Evolutionary conservation across 2,797 vertebrate species (phyloP).

Genomic region (Trichosurus vulpecula): DNA sequence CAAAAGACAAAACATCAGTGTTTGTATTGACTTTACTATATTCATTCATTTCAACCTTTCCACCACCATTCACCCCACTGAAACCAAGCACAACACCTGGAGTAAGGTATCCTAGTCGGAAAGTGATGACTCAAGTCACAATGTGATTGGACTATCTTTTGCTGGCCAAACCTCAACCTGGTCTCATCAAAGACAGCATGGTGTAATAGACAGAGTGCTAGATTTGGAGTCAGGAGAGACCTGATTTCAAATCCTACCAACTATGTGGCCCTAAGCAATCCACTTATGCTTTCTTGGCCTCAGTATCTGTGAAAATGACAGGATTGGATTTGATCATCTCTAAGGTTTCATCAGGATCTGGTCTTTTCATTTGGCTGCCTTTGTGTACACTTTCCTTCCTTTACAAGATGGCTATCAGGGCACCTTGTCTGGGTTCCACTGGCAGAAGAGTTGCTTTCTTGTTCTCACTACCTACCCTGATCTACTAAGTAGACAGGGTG

Average conservation of each 20-base stretch:
- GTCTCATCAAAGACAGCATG: not conserved
- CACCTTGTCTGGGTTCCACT: not conserved
- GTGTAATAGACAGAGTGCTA: not conserved
- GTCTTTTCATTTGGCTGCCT: not conserved
- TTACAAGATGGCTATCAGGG: not conserved
- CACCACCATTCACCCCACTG: conserved; percentile 40
- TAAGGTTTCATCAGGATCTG: not conserved
- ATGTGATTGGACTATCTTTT: conserved; percentile 18
- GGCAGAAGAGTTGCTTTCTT: not conserved
- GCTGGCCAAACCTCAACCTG: not conserved
- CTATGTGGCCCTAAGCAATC: not conserved
- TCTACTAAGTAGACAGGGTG: not conserved
- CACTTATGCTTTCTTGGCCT: not conserved
- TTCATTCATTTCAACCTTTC: conserved; percentile 65
- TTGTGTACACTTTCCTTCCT: not conserved
- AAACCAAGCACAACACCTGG: conserved; percentile 31
- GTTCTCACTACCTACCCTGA: not conserved
- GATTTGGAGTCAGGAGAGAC: not conserved
- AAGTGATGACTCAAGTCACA: not conserved
- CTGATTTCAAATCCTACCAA: not conserved
- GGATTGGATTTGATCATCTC: not conserved
- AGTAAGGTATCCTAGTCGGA: not conserved
- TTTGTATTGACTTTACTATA: conserved; percentile 67
- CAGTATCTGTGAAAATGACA: not conserved
- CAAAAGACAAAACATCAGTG: conserved; percentile 81